Evolutionary conservation across 2,888 invertebrate genomes (phyloP), one percentile per base, ranked within the genome.

Genomic region (Tipula vernalis): DNA sequence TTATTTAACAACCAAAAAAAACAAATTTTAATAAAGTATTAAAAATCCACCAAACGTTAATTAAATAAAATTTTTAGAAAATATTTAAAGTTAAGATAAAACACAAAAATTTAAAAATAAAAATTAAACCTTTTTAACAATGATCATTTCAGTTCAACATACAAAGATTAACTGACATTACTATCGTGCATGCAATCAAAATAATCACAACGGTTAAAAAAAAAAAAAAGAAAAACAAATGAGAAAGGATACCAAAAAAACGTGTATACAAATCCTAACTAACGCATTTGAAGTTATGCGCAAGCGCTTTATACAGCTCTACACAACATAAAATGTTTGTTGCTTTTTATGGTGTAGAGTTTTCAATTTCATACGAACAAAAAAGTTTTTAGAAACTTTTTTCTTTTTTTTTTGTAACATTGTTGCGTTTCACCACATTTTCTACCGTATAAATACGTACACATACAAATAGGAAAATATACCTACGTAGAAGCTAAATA

Each of bases 121-220:
- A 51, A 51, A 51, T 51, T 3, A 51, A 10, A 15, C n/a, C 3
- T 13, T 71, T 71, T 71, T 71, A 10, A 28, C 18, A 71, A 18
- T 28, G 71, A 71, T 71, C 71, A 28, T 71, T 71, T 71, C 8
- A 18, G 71, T 71, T 71, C 28, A 28, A 71, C 71, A 71, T 71
- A 71, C 71, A 71, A 71, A 71, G 71, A 71, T 71, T 71, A 71
- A 71, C 71, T 71, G 71, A 71, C 71, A 71, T 28, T 28, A 71
- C 71, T 71, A 71, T 71, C 71, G 71, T 71, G 71, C 71, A 71
- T 71, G 71, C 71, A 71, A 71, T 71, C 71, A 71, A 71, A 71
- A 71, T 71, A 71, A 71, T 71, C 71, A 71, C 51, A 51, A n/a
- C 71, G 71, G 10, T 10, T n/a, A n/a, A n/a, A n/a, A 71, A 71